Percentiles rank a stretch among this genome's conserved stretches.
Evolutionary conservation across 1,140 invertebrate species (phyloP).

Genomic region (Atta texana): DNA sequence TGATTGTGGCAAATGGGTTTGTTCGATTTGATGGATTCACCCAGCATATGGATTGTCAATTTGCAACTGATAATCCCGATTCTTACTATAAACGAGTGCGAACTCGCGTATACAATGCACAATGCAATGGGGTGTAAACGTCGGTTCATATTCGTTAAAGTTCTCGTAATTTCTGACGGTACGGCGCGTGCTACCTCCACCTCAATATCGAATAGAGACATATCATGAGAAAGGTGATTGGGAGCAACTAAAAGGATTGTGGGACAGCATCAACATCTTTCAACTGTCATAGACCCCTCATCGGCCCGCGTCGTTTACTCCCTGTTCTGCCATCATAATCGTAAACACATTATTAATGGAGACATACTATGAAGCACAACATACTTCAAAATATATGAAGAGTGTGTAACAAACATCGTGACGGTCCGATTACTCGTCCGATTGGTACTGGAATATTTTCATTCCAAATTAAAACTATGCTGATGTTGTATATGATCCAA

Average conservation of each 20-base stretch:
- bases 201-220: conserved; percentile 67
- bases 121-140: neutral
- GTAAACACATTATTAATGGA: conserved; percentile 48
- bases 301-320: neutral
- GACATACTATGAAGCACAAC: conserved; percentile 28
- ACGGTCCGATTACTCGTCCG: no score
- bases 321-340: neutral
- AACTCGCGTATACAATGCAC: neutral
- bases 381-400: neutral
- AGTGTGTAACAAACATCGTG: neutral
- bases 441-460: conserved; percentile 5
- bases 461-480: neutral
- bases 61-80: conserved; percentile 2
- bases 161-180: conserved; percentile 65
- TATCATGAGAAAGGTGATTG: conserved; percentile 50
- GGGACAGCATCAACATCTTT: conserved; percentile 65
- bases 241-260: conserved; percentile 70
- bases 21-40: neutral
- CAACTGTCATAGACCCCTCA: conserved; percentile 57
- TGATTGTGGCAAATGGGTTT: conserved; percentile 45
- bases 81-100: neutral
- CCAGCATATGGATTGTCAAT: conserved; percentile 45
- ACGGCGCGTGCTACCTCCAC: conserved; percentile 9
- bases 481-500: neutral
- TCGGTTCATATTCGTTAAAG: conserved; percentile 39